Evolutionary conservation across 2,888 invertebrate species (phyloP), one percentile per base, ranked within the genome.

Genomic region (Acleris sparsana): DNA sequence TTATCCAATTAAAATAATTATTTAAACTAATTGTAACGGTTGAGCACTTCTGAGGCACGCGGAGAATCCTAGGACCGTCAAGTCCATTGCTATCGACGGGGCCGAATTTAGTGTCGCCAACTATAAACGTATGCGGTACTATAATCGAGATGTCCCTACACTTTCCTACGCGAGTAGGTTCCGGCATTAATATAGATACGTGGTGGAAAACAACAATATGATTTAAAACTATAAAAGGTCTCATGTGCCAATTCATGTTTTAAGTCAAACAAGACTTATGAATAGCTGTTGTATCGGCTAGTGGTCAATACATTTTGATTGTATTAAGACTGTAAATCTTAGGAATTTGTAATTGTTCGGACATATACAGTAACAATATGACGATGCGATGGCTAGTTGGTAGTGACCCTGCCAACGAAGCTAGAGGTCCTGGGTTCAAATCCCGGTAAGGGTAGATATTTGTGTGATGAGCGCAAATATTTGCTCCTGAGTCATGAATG

Each of bases 31-130:
- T 11, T 17, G 43, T 62, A 75, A 74, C 69, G 59, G 85, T 89
- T 87, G 75, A 39, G 60, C 53, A 69, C 79, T 75, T 71, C 87
- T 82, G 59, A 64, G 69, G 70, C 70, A 72, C 72, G 72, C 55
- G 66, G 70, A 84, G 86, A 84, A 89, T 89, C 79, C 76, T 71
- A 79, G 75, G 77, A 80, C 69, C 72, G 85, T 78, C 81, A 80
- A 82, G 78, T 72, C 80, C 80, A 84, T 82, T 85, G 79, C 74
- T 80, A 85, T 81, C 73, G 83, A 83, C 87, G 81, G 76, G 80
- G 84, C 76, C 83, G 75, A 76, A 77, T 76, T 78, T 77, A 75
- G 70, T 58, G 49, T 22, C 53, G 51, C 59, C 60, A 57, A 63
- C 55, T 51, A 53, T 20, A 39, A 6, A n/a, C 16, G 17, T 22